phyloP scores from a whole-genome alignment of 1,140 invertebrate species.

The Eulimnadia texana region DNA sequence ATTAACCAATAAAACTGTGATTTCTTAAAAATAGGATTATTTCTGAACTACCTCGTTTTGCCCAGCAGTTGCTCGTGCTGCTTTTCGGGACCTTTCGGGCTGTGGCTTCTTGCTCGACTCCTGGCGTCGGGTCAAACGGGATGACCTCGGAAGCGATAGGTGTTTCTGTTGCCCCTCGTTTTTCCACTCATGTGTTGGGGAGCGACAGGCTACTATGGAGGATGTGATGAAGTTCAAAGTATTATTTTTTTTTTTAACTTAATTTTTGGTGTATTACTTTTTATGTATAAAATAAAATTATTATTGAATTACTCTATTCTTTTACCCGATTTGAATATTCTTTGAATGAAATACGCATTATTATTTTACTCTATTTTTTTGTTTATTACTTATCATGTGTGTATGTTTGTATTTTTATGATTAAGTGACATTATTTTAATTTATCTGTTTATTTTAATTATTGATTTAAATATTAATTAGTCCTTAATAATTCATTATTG shows the following conservation, averaged over 20 bases:
- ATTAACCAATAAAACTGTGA: slow-evolving; percentile 15
- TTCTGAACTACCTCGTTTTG: slow-evolving; percentile 67
- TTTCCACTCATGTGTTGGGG: slow-evolving; percentile 88
- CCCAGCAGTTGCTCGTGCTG: slow-evolving; percentile 82
- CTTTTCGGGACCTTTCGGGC: slow-evolving; percentile 94
- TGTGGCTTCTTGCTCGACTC: slow-evolving; percentile 70
- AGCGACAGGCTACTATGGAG: slow-evolving; percentile 86
- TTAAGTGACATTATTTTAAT: no score
- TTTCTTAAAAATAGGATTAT: slow-evolving; percentile 55
- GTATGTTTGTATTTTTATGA: no score
- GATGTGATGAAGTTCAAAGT: slow-evolving; percentile 88
- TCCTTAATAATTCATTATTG: no score
- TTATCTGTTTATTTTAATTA: no score
- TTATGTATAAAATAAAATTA: not conserved
- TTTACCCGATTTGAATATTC: not conserved
- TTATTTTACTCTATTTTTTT: no score
- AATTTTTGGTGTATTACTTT: not conserved
- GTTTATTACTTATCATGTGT: no score
- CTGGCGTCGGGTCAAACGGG: slow-evolving; percentile 50
- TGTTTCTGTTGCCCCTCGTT: slow-evolving; percentile 92
- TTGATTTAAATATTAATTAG: no score
- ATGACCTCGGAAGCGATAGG: slow-evolving; percentile 95
- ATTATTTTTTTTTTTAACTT: no score
- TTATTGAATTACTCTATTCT: not conserved
- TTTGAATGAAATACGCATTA: no score